These are phyloP conservation scores for Chaenocephalus aceratus DNA, from an alignment of 2,113 vertebrate species.

Conservation along the genomic window DNA sequence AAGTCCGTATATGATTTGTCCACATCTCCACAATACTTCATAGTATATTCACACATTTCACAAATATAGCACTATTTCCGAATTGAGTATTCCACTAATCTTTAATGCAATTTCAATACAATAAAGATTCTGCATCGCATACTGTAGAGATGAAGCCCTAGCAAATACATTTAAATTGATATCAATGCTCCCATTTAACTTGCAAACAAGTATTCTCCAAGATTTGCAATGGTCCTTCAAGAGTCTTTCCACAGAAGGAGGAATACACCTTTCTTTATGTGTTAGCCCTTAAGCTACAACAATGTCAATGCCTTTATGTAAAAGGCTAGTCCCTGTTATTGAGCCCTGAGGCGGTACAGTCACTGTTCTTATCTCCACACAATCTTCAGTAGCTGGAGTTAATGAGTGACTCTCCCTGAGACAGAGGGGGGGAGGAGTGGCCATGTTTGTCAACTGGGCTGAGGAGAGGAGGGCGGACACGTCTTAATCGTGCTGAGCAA, in stretches of 20 bases:
- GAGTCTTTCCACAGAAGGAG: not conserved
- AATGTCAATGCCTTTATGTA: not conserved
- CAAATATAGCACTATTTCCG: too few species aligned
- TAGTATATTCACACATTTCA: too few species aligned
- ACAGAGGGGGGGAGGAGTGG: constrained; percentile 8
- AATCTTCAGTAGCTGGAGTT: constrained; percentile 43
- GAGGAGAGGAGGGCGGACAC: too few species aligned
- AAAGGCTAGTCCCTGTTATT: not conserved
- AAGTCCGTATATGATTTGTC: too few species aligned
- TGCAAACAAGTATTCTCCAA: not conserved
- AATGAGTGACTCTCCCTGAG: constrained; percentile 65
- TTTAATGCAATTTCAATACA: too few species aligned
- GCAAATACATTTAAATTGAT: too few species aligned
- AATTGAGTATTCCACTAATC: too few species aligned
- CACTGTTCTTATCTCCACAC: constrained; percentile 27
- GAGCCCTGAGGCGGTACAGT: not conserved
- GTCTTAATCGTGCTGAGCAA: too few species aligned
- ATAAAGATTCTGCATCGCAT: too few species aligned
- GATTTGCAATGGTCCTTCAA: not conserved
- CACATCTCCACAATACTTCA: too few species aligned
- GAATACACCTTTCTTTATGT: not conserved
- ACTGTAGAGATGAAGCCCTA: too few species aligned
- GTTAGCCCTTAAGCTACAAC: not conserved
- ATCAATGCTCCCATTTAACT: not conserved
- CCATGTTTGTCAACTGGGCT: too few species aligned